A percentile compares a stretch with the other conserved stretches of the same genome.
These are phyloP conservation scores for Caenorhabditis tropicalis DNA, from an alignment of 1,140 invertebrate genomes.

Conservation along the genomic window DNA sequence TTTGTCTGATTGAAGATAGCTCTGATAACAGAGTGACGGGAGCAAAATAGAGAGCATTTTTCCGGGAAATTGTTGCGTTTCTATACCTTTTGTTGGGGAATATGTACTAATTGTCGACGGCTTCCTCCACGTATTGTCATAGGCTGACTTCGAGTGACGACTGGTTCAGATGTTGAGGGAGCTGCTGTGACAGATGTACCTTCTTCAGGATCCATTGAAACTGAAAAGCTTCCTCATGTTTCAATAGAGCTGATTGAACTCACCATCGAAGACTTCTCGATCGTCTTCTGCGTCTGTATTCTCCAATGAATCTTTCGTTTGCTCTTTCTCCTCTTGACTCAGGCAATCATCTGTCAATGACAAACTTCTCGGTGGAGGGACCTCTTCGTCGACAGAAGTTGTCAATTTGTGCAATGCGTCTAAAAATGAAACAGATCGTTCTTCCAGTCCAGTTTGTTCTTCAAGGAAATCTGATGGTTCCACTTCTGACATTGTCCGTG, in stretches of 20 bases:
- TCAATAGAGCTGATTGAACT: not conserved
- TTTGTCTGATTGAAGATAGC: not conserved
- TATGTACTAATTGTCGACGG: not conserved
- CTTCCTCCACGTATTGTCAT: not conserved
- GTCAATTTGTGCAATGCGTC: not conserved
- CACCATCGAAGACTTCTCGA: not conserved
- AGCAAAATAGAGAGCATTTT: not conserved
- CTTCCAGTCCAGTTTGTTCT: not conserved
- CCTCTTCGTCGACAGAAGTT: not conserved
- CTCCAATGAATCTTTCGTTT: not conserved
- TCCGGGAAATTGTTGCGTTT: not conserved
- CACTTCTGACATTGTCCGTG: not conserved
- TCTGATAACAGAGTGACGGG: slow-evolving; percentile 10
- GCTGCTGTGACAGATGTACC: not conserved
- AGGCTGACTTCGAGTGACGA: not conserved
- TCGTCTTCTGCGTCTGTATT: not conserved
- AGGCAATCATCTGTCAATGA: not conserved
- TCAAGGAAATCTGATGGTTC: not conserved
- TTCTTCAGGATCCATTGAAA: not conserved
- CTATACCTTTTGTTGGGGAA: not conserved
- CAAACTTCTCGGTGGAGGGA: not conserved
- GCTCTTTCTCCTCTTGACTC: not conserved
- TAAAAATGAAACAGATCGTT: not conserved
- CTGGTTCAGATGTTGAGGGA: not conserved
- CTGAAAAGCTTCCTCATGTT: not conserved